Evolutionary conservation across 1,140 invertebrate genomes (phyloP).

Genomic region (Drosophila nannoptera): DNA sequence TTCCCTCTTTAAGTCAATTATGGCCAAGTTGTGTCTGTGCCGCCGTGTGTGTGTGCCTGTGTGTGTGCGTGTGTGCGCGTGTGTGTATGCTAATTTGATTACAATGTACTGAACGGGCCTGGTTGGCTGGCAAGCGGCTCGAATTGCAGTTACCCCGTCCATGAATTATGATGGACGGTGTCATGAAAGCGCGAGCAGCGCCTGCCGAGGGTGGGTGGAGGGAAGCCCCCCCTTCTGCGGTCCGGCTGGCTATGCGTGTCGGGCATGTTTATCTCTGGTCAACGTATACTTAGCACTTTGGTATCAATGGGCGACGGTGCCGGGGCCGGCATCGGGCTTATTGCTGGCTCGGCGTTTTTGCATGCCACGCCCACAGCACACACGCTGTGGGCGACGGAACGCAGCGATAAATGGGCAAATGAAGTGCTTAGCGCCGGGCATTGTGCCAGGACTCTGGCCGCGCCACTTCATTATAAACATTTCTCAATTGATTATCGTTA

Average conservation of each 20-base stretch:
- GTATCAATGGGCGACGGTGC: conserved; percentile 46
- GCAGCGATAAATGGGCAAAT: conserved; percentile 49
- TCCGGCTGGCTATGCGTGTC: conserved; percentile 44
- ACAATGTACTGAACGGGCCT: conserved; percentile 40
- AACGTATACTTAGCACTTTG: conserved; percentile 52
- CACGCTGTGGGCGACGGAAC: background rate
- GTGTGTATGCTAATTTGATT: conserved; percentile 71
- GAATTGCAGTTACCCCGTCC: conserved; percentile 9
- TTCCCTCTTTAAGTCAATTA: conserved; percentile 61
- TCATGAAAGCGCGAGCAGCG: conserved; percentile 56
- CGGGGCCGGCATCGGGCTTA: conserved; percentile 33
- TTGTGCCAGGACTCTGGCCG: conserved; percentile 53
- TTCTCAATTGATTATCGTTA: conserved; percentile 77
- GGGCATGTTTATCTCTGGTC: conserved; percentile 70
- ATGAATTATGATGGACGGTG: conserved; percentile 74
- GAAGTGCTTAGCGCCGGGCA: conserved; percentile 63
- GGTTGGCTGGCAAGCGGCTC: conserved; percentile 9
- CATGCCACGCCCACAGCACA: conserved; percentile 52
- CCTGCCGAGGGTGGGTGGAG: conserved; percentile 10
- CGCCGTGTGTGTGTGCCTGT: conserved; percentile 1
- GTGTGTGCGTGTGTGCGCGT: conserved; percentile 1
- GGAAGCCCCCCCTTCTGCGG: conserved; percentile 25
- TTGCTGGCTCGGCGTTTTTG: conserved; percentile 70
- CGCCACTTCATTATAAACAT: conserved; percentile 76
- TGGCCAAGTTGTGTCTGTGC: conserved; percentile 43